Evolutionary conservation across 2,888 invertebrate species (phyloP).

Genomic region (Aradus depressus): DNA sequence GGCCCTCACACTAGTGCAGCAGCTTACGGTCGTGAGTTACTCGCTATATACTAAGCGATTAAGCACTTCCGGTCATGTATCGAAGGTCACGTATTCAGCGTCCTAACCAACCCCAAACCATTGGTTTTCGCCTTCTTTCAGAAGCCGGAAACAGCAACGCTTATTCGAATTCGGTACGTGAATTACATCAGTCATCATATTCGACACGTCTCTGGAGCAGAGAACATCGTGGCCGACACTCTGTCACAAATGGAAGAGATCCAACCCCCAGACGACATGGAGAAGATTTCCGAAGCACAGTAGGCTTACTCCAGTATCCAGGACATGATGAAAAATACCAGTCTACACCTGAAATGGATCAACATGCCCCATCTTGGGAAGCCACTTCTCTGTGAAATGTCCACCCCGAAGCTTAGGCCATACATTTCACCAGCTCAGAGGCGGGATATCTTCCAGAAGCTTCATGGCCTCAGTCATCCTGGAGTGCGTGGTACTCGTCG

Average conservation of each 20-base stretch:
- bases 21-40: constrained; percentile 15
- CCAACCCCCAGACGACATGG: background rate
- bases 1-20: constrained; percentile 9
- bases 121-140: constrained; percentile 4
- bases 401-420: background rate
- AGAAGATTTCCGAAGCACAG: background rate
- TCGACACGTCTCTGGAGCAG: constrained; percentile 6
- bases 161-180: background rate
- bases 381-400: background rate
- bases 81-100: constrained; percentile 18
- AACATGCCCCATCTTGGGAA: background rate
- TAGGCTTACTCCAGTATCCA: too few species aligned
- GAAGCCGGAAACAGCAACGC: constrained; percentile 21
- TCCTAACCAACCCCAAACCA: constrained; percentile 22
- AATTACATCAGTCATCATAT: constrained; percentile 5
- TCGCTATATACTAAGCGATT: constrained; percentile 14
- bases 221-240: constrained; percentile 19
- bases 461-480: too few species aligned
- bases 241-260: constrained; percentile 9
- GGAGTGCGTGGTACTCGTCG: background rate
- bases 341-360: background rate
- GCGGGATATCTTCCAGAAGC: background rate
- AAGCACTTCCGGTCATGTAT: constrained; percentile 16
- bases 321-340: background rate
- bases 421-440: background rate